Base-by-base conservation (phyloP, 1,140 invertebrate genomes). In the Drosophila azteca region DNA sequence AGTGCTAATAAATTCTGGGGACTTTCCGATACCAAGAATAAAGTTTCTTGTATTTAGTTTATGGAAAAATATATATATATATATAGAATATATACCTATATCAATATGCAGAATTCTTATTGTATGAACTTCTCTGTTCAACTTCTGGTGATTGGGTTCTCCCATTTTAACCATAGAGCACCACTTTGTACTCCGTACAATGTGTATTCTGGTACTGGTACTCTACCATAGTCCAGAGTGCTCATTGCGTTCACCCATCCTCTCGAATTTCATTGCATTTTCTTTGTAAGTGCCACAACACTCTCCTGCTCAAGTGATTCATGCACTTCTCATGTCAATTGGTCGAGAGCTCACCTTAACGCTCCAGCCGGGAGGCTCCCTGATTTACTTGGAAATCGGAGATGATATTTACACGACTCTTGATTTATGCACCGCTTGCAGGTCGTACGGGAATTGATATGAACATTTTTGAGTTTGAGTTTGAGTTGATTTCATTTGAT, bases 361-460 rank as follows among this genome's bases (percentile, higher is more conserved):
- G 35, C 35, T 13, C 35, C 4, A 39, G 11, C 11, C 11, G 11
- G 35, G 11, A 39, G 11, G 3, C 11, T 39, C 11, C 45, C 48
- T 13, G 26, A 26, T 67, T 60, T 67, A 67, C 64, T 67, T 67
- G 64, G 64, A 67, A 67, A 67, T 67, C 46, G 64, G 64, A 67
- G 64, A 67, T 67, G 64, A 67, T 67, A 67, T 67, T 67, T 67
- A 67, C 66, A 67, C 64, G 50, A 62, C 64, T 66, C 64, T 66
- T 67, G 64, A 67, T 53, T 67, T 66, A 67, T 67, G 11, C 35
- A 39, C 11, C 35, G 35, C 35, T 39, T n/a, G 51, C 35, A 41
- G 8, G 20, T 20, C 39, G 26, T 43, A 29, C 35, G n/a, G 46
- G 64, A 53, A 67, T 67, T 53, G 64, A 67, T 66, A 67, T 66